These are phyloP conservation scores for Hemicordylus capensis DNA, from an alignment of 2,113 vertebrate species.

Conservation along the genomic window DNA sequence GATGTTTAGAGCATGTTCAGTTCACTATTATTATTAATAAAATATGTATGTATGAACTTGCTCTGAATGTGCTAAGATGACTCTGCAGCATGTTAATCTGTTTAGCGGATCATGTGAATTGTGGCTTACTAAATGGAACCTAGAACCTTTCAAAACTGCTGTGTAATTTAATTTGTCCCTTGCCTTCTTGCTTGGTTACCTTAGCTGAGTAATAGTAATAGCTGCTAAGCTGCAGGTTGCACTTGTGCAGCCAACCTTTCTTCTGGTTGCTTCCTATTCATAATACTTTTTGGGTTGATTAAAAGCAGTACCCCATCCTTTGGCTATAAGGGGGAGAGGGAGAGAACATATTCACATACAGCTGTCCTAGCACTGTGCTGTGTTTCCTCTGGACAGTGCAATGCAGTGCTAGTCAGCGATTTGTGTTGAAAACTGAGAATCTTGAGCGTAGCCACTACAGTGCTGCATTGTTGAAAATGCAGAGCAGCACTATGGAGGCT, in stretches of 20 bases:
- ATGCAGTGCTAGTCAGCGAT: too few species aligned
- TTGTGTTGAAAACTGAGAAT: not conserved
- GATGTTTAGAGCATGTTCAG: too few species aligned
- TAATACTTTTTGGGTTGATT: not conserved
- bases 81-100: not conserved
- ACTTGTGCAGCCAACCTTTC: not conserved
- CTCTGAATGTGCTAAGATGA: not conserved
- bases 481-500: not conserved
- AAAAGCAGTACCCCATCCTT: too few species aligned
- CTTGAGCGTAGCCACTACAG: not conserved
- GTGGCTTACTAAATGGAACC: not conserved
- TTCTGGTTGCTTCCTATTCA: not conserved
- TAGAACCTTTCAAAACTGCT: not conserved
- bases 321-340: not conserved
- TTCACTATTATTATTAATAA: too few species aligned
- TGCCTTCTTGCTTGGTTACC: not conserved
- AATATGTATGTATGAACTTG: too few species aligned
- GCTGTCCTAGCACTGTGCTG: not conserved
- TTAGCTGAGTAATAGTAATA: not conserved
- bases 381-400: not conserved
- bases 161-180: not conserved
- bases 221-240: not conserved
- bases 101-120: not conserved
- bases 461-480: not conserved
- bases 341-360: not conserved